phyloP scores from a whole-genome alignment of 2,113 vertebrate species.

The Acrocephalus arundinaceus region DNA sequence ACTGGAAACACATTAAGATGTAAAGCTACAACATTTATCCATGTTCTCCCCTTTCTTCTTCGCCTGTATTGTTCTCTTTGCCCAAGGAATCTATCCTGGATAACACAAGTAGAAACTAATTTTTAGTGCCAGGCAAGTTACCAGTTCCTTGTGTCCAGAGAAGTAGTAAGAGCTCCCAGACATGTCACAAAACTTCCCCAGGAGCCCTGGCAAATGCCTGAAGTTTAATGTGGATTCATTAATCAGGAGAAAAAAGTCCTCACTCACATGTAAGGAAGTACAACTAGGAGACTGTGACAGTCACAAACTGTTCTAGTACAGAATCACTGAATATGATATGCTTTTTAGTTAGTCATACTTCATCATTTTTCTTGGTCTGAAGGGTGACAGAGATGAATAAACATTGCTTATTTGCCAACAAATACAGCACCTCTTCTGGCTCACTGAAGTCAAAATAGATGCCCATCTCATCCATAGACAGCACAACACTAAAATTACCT shows the following conservation, averaged over 20 bases:
- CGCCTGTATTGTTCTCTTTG: not conserved
- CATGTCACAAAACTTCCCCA: not conserved
- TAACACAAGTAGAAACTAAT: not conserved
- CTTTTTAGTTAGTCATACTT: not conserved
- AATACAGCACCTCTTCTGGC: not conserved
- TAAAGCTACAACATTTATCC: not conserved
- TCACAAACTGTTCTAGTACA: not conserved
- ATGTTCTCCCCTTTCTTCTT: not conserved
- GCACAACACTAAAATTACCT: not conserved
- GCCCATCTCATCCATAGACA: not conserved
- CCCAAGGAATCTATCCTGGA: not conserved
- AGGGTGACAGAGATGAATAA: not conserved
- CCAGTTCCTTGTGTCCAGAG: not conserved
- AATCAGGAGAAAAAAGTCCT: not conserved
- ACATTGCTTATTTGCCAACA: not conserved
- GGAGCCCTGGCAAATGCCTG: not conserved
- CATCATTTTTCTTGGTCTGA: not conserved
- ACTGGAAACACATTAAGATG: not conserved
- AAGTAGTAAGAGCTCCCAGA: not conserved
- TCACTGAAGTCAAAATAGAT: not conserved
- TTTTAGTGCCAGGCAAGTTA: not conserved
- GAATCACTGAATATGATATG: not conserved
- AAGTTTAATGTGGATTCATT: not conserved
- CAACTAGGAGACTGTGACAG: not conserved
- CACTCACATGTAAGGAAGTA: not conserved